Base-by-base conservation (phyloP, 2,113 vertebrate genomes). In the Opisthocomus hoazin region DNA sequence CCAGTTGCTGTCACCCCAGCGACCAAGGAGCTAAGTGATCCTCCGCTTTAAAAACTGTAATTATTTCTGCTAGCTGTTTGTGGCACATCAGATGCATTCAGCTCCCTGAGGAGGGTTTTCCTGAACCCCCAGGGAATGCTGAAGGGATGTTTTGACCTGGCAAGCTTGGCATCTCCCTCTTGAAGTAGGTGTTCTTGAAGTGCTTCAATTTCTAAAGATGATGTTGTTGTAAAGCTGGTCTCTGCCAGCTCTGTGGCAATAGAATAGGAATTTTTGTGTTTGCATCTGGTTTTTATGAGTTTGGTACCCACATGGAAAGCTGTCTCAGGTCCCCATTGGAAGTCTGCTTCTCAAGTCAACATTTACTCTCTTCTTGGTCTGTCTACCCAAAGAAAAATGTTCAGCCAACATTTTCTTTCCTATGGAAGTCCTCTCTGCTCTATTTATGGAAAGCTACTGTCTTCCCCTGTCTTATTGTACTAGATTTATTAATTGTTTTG, bases 61-160 rank as follows among this genome's bases (percentile, higher is more conserved):
- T 66, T 61, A 6, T 74, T 79, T 71, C 27, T 78, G 18, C 54
- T 26, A 32, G 12, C 41, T 5, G 0, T 75, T 78, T 0, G 0
- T 46, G 32, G 61, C 24, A 30, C 37, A 29, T 65, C 16, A n/a
- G 36, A 19, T 45, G 26, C 29, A 5, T 70, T 65, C 57, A 66
- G 17, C 43, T 68, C 30, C 34, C 36, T 50, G 23, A 34, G 50
- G 15, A 89, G 21, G 27, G 8, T 24, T 61, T 84, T 16, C 8
- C 11, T 90, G 46, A 61, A 45, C 9, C 12, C 8, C 32, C 22
- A 53, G 19, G 19, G 11, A 26, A 7, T 19, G 46, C 15, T 64
- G 26, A 61, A 60, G 27, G 73, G 18, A 11, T 39, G 21, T 80
- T 90, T 87, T 61, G 30, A 10, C 21, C 5, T 34, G 30, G 16